Evolutionary conservation across 2,113 vertebrate genomes (phyloP), one percentile per base, ranked within the genome.

Genomic region (Rhynchomys soricoides): DNA sequence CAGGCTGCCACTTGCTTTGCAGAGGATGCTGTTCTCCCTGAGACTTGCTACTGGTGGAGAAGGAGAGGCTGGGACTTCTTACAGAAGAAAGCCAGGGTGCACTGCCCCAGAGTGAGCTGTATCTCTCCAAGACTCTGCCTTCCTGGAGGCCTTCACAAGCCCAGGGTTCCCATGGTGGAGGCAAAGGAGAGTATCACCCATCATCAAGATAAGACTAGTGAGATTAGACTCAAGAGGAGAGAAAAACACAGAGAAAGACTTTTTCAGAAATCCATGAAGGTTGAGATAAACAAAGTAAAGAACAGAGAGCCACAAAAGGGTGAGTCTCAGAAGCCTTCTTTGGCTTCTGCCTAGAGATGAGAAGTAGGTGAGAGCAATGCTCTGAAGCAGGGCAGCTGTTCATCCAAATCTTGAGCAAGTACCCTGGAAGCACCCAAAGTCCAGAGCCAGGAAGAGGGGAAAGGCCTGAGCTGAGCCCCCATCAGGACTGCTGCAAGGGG

Each of bases 211-310:
- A 21, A 11, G 15, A n/a, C 45, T 52, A 21, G 3, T 45, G 62
- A 66, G 43, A 6, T 68, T 21, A 86, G 62, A 21, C 9, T 75
- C 59, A 12, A 62, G 43, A 62, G 7, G n/a, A 34, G 9, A 48
- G 5, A 2, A 3, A 21, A 2, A 2, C 5, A 6, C 0, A 45
- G 57, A 5, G 59, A 52, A 71, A 81, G 19, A 3, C 3, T n/a
- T 5, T 21, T 52, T 64, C 85, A 8, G 71, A 79, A 64, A 68
- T 21, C 74, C 26, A 7, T 0, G 3, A 16, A 21, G 40, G 29
- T 15, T 26, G 40, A 17, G n/a, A 74, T 5, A 81, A 24, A 59
- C 37, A 9, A 10, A 7, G 10, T 17, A 31, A n/a, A 7, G 50
- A 40, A 8, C 11, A 37, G 26, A 55, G 29, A 43, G 6, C 5